phyloP scores from a whole-genome alignment of 2,888 invertebrate species.

The Aleiodes alternator region DNA sequence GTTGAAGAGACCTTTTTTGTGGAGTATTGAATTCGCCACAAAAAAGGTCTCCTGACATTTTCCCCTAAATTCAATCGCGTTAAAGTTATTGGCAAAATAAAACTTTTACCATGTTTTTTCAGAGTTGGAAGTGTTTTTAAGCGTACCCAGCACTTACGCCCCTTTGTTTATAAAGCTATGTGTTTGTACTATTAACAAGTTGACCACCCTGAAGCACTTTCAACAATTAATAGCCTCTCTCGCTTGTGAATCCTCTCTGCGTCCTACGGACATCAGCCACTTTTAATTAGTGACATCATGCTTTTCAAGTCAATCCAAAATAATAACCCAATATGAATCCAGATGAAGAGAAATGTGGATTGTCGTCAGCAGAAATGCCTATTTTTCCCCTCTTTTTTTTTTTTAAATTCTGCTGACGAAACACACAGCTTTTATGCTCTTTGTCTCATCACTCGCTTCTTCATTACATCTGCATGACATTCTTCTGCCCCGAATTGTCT shows the following conservation, averaged over 20 bases:
- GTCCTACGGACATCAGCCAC: conserved; percentile 30
- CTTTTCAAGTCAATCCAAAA: conserved; percentile 72
- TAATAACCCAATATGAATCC: conserved; percentile 53
- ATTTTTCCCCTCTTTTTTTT: background rate
- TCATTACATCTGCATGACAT: conserved; percentile 13
- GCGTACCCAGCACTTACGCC: too few relatives aligned
- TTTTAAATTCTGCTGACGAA: conserved; percentile 9
- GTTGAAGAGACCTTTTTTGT: too few relatives aligned
- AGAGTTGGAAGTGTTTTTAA: too few relatives aligned
- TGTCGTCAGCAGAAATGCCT: conserved; percentile 12
- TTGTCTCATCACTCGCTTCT: background rate
- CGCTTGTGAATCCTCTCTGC: background rate
- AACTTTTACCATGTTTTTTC: too few relatives aligned
- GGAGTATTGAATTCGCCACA: too few relatives aligned
- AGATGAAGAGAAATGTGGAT: conserved; percentile 23
- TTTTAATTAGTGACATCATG: conserved; percentile 74
- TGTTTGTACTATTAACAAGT: background rate
- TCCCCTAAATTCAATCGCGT: too few relatives aligned
- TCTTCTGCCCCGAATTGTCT: background rate
- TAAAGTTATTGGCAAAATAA: too few relatives aligned
- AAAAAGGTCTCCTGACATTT: too few relatives aligned
- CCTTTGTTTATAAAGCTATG: background rate
- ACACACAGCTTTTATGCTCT: background rate
- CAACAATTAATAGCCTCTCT: conserved; percentile 19
- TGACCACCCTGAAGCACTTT: conserved; percentile 15